phyloP scores from a whole-genome alignment of 2,797 vertebrate species.

The Hafferia zeledoni region DNA sequence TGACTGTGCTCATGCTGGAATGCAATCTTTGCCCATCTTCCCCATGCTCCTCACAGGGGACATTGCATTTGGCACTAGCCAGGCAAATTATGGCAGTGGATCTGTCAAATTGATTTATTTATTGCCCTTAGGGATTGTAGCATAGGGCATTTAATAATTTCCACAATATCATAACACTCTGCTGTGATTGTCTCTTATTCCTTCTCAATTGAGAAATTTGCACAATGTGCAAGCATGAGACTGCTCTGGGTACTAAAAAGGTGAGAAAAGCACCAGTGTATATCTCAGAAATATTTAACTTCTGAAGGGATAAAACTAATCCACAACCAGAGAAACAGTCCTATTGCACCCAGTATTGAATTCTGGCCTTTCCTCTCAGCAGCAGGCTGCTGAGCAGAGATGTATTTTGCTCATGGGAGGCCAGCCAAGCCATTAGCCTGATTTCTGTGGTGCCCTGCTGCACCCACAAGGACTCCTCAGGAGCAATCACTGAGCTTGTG shows the following conservation, averaged over 20 bases:
- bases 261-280: neutral
- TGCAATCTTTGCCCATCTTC: neutral
- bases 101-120: neutral
- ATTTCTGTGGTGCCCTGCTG: neutral
- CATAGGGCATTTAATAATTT: neutral
- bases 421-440: neutral
- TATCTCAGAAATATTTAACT: neutral
- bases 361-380: neutral
- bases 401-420: neutral
- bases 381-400: neutral
- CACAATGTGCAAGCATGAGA: neutral
- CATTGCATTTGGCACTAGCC: neutral
- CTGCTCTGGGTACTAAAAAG: neutral
- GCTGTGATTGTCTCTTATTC: neutral
- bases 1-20: neutral
- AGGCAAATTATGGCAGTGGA: neutral
- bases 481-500: neutral
- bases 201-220: neutral
- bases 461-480: neutral
- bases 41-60: fast-evolving
- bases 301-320: neutral
- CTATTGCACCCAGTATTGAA: neutral
- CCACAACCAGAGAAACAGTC: neutral
- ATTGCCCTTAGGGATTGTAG: neutral
- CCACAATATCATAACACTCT: neutral